Evolutionary conservation across 2,113 vertebrate genomes (phyloP).

Genomic region (Apeltes quadracus): DNA sequence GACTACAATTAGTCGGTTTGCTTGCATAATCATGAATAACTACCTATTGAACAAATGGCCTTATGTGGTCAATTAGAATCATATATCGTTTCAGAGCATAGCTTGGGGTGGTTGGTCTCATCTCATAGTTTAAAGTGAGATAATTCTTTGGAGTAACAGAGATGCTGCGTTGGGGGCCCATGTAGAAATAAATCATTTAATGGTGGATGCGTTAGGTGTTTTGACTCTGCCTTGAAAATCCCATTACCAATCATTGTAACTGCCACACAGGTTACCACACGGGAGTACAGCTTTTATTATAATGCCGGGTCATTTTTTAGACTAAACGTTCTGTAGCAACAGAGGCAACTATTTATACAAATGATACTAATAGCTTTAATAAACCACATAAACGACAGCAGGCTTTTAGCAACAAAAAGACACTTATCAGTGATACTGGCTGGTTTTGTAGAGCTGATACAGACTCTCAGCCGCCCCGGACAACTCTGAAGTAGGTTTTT

Average conservation of each 20-base stretch:
- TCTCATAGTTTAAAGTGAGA: conserved; percentile 3
- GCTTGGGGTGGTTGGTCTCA: conserved; percentile 8
- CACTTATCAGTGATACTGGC: conserved; percentile 5
- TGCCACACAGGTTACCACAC: conserved; percentile 58
- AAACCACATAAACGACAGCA: conserved; percentile 7
- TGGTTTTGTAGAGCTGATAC: not conserved
- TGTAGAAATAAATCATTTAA: conserved; percentile 52
- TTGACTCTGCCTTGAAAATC: conserved; percentile 64
- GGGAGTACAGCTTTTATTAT: conserved; percentile 44
- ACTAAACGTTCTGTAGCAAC: conserved; percentile 22
- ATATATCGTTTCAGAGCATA: not conserved
- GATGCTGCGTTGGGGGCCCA: conserved; percentile 22
- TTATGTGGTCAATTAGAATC: conserved; percentile 25
- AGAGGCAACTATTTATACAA: conserved; percentile 16
- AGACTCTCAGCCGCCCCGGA: not conserved
- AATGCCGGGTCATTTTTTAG: conserved; percentile 30
- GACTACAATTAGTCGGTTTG: not conserved
- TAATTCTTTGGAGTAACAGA: conserved; percentile 44
- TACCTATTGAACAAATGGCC: conserved; percentile 21
- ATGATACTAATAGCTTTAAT: conserved; percentile 10
- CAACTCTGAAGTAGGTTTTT: conserved; percentile 9
- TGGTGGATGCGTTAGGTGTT: conserved; percentile 21
- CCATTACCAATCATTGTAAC: conserved; percentile 62
- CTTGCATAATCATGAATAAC: not conserved
- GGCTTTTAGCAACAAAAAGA: conserved; percentile 9